A percentile compares a stretch with the other conserved stretches of the same genome.
These are phyloP conservation scores for Ceriagrion tenellum DNA, from an alignment of 2,888 invertebrate species.

Conservation along the genomic window DNA sequence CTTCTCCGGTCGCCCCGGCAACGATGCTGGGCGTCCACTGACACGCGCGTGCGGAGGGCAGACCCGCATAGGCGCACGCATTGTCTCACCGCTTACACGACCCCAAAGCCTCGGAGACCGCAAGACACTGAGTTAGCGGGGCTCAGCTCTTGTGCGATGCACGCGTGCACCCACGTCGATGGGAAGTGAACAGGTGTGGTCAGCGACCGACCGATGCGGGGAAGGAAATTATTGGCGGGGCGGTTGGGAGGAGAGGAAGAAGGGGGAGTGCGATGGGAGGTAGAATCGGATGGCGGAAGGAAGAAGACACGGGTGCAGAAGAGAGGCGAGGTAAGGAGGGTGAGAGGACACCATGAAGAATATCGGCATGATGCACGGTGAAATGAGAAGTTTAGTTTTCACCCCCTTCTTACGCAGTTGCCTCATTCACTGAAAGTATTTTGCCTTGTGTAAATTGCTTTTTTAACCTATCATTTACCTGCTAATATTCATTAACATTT, in stretches of 20 bases:
- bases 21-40: not conserved
- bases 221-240: not conserved
- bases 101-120: conserved; percentile 13
- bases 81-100: not conserved
- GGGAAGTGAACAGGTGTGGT: conserved; percentile 64
- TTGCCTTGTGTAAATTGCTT: no score
- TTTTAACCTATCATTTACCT: no score
- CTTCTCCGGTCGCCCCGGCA: not conserved
- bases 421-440: no score
- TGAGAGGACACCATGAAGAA: no score
- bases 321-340: no score
- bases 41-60: not conserved
- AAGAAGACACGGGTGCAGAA: no score
- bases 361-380: not conserved
- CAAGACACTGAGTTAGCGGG: conserved; percentile 42
- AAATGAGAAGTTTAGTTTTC: not conserved
- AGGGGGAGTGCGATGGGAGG: not conserved
- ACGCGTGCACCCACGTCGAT: not conserved
- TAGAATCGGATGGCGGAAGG: no score
- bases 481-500: no score
- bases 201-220: not conserved
- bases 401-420: not conserved
- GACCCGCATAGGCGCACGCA: not conserved
- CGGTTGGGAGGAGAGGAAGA: not conserved
- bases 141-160: conserved; percentile 31